Conservation (phyloP, 2,888 invertebrate genomes). For the Chydorus sphaericus region DNA sequence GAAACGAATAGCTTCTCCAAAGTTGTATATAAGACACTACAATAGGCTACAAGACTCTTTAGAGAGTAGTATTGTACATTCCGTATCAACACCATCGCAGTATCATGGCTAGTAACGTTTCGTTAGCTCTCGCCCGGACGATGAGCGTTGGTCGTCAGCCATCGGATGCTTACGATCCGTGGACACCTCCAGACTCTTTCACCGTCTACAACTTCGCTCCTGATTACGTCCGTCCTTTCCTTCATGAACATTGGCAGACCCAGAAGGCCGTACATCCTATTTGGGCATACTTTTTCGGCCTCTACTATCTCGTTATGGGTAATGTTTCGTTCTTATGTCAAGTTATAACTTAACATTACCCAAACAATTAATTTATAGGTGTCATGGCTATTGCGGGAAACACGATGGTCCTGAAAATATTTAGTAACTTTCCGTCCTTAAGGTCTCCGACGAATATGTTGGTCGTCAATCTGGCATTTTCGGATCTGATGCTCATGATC, state of each 20-base stretch:
- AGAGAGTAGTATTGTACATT: too few species aligned
- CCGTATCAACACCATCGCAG: too few species aligned
- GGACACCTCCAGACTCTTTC: slow-evolving; percentile 14
- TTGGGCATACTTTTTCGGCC: slow-evolving; percentile 20
- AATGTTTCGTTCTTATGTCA: neutral
- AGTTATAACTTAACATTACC: too few species aligned
- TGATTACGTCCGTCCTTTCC: slow-evolving; percentile 12
- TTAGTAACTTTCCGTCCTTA: slow-evolving; percentile 15
- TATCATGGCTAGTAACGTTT: too few species aligned
- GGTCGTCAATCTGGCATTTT: slow-evolving; percentile 26
- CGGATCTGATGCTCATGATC: slow-evolving; percentile 25
- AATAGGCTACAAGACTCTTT: too few species aligned
- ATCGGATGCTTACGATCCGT: slow-evolving; percentile 14
- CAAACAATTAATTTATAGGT: slow-evolving; percentile 3
- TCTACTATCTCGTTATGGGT: slow-evolving; percentile 18
- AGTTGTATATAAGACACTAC: too few species aligned
- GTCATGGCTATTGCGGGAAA: slow-evolving; percentile 10
- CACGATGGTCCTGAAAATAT: slow-evolving; percentile 7
- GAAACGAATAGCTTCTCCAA: too few species aligned
- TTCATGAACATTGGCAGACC: slow-evolving; percentile 20
- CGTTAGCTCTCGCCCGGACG: too few species aligned
- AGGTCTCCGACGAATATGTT: slow-evolving; percentile 28
- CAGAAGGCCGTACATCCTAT: slow-evolving; percentile 20
- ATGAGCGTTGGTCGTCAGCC: neutral
- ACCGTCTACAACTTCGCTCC: slow-evolving; percentile 14